Evolutionary conservation across 1,140 invertebrate genomes (phyloP).

Genomic region (Trichomalopsis sarcophagae): DNA sequence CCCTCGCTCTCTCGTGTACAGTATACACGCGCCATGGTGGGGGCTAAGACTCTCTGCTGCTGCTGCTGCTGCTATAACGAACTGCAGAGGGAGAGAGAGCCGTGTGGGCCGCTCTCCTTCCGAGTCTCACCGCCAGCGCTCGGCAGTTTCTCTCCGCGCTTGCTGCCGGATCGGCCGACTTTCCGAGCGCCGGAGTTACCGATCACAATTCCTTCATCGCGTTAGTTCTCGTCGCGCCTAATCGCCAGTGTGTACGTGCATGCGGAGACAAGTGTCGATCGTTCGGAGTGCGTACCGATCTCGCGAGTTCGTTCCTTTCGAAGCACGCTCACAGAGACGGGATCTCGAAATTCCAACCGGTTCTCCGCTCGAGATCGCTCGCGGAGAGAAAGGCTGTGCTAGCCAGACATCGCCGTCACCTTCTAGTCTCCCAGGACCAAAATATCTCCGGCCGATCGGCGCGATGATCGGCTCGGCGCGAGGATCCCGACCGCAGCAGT

Average conservation of each 20-base stretch:
- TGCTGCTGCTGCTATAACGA: not conserved
- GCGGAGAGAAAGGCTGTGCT: too few relatives aligned
- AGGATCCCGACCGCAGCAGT: too few relatives aligned
- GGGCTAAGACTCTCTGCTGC: constrained; percentile 20
- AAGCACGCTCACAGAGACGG: not conserved
- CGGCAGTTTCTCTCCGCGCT: constrained; percentile 54
- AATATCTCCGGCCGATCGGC: too few relatives aligned
- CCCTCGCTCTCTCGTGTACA: constrained; percentile 32
- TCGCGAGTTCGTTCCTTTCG: not conserved
- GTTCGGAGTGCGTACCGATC: not conserved
- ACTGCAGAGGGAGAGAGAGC: constrained; percentile 15
- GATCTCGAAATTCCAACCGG: too few relatives aligned
- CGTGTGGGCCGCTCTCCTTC: constrained; percentile 47
- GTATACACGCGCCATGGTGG: constrained; percentile 7
- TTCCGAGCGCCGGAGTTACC: constrained; percentile 20
- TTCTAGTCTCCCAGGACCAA: too few relatives aligned
- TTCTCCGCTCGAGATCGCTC: too few relatives aligned
- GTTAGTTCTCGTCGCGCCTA: too few relatives aligned
- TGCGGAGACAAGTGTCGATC: not conserved
- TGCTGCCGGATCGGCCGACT: constrained; percentile 50
- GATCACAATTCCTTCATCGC: too few relatives aligned
- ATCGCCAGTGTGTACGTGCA: too few relatives aligned
- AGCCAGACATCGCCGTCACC: too few relatives aligned
- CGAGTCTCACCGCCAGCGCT: constrained; percentile 21
- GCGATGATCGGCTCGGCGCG: too few relatives aligned